Evolutionary conservation across 2,113 vertebrate species (phyloP).

Genomic region (Machaerirhynchus nigripectus): DNA sequence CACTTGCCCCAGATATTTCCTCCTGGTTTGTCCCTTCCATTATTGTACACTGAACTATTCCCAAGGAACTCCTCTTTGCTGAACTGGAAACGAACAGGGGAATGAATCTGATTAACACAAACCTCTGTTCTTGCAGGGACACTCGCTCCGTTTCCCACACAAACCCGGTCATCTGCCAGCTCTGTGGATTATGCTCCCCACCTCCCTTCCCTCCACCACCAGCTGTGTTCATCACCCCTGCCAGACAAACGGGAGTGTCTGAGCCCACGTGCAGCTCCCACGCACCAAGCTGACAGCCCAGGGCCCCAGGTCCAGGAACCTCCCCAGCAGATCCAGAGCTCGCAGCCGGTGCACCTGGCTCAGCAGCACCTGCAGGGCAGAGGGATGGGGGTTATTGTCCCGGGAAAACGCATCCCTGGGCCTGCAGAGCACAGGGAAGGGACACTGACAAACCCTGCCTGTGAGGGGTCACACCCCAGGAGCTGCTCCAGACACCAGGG

Average conservation of each 20-base stretch:
- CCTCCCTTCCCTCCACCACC: neutral
- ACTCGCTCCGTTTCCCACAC: neutral
- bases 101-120: neutral
- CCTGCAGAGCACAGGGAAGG: neutral
- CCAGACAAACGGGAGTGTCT: rapidly evolving
- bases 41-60: neutral
- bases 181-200: neutral
- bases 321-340: conserved; percentile 90
- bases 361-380: conserved; percentile 86
- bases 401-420: neutral
- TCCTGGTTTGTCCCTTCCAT: neutral
- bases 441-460: neutral
- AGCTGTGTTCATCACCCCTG: neutral
- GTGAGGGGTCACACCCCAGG: rapidly evolving
- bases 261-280: neutral
- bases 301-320: conserved; percentile 94
- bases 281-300: conserved; percentile 97
- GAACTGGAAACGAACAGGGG: neutral
- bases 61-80: neutral
- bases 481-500: neutral
- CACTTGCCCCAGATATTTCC: neutral
- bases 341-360: conserved; percentile 96
- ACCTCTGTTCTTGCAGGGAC: neutral
- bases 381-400: neutral
- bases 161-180: neutral